Base-by-base conservation (phyloP, 1,140 invertebrate species). In the Brachystomella parvula region DNA sequence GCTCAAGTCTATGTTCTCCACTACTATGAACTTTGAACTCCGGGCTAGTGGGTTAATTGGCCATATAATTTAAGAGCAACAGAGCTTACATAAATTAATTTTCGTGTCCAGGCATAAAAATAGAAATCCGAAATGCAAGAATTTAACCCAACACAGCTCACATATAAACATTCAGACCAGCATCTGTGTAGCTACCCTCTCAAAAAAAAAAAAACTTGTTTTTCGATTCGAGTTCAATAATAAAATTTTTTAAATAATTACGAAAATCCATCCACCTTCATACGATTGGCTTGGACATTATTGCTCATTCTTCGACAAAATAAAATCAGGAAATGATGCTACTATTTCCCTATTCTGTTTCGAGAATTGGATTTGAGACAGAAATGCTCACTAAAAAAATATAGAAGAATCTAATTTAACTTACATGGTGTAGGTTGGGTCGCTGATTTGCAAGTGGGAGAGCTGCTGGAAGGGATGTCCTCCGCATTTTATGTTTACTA, bases 391-490 rank as follows among this genome's bases (percentile, higher is more conserved):
- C 19, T 39, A 39, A 19, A 19, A 6, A 9, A 39, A 39, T 39
- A 9, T 6, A 39, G 21, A 6, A 57, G 28, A 57, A 60, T 60
- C n/a, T 12, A 60, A 47, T 21, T 3, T 3, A 21, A 47, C 66
- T 67, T 67, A 67, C 66, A 39, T 63, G 49, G 49, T 67, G 66
- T 21, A 60, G 15, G 30, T 44, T 59, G 26, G 21, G 39, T 26
- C 61, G 31, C 39, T 68, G 66, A 6, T n/a, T 53, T 31, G 61
- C 35, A 9, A 60, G 30, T 19, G 58, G 58, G 3, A 68, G 66
- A 21, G 66, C 66, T 28, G 66, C 66, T n/a, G 66, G 66, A 19
- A 68, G 66, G 1, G 66, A 68, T 9, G 66, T 68, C n/a, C 66
- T 49, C 53, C 66, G 58, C 66, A 68, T 68, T 21, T 68, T 64